Evolutionary conservation across 2,888 invertebrate species (phyloP).

Genomic region (Polydrusus tereticollis): DNA sequence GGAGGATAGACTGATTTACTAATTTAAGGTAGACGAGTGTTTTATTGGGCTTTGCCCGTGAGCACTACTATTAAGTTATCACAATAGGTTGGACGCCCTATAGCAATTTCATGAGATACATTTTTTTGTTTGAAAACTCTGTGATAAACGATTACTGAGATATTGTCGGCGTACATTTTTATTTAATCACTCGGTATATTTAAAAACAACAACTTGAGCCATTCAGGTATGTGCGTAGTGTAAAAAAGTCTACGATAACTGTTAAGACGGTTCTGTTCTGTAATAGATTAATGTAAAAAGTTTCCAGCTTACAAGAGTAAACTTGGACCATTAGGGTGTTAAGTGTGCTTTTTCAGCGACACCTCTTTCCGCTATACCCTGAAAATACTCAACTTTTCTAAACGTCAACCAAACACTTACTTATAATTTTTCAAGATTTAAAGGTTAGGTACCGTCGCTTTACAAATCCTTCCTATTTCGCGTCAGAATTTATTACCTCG

Average conservation of each 20-base stretch:
- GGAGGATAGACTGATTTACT: too few relatives aligned
- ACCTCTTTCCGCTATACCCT: constrained; percentile 25
- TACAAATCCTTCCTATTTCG: constrained; percentile 30
- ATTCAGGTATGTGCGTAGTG: constrained; percentile 23
- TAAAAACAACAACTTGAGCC: background rate
- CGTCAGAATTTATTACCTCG: constrained; percentile 20
- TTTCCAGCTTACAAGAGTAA: constrained; percentile 61
- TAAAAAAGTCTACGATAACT: constrained; percentile 41
- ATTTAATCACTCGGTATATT: too few relatives aligned
- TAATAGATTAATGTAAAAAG: constrained; percentile 63
- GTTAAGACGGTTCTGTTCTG: constrained; percentile 53
- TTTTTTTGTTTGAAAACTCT: too few relatives aligned
- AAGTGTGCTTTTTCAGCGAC: constrained; percentile 39
- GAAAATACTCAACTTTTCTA: constrained; percentile 39
- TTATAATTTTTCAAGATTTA: constrained; percentile 39
- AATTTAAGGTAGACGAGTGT: too few relatives aligned
- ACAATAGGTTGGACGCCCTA: too few relatives aligned
- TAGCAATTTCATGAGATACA: too few relatives aligned
- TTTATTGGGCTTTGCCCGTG: too few relatives aligned
- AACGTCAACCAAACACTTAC: constrained; percentile 32
- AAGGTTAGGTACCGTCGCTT: constrained; percentile 24
- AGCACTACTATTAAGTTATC: too few relatives aligned
- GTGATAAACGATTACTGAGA: too few relatives aligned
- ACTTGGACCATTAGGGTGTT: constrained; percentile 59
- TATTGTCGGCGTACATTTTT: too few relatives aligned